Base-by-base conservation (phyloP, 92 coral and sea anemone species). In the Epizoanthus rinbou region DNA sequence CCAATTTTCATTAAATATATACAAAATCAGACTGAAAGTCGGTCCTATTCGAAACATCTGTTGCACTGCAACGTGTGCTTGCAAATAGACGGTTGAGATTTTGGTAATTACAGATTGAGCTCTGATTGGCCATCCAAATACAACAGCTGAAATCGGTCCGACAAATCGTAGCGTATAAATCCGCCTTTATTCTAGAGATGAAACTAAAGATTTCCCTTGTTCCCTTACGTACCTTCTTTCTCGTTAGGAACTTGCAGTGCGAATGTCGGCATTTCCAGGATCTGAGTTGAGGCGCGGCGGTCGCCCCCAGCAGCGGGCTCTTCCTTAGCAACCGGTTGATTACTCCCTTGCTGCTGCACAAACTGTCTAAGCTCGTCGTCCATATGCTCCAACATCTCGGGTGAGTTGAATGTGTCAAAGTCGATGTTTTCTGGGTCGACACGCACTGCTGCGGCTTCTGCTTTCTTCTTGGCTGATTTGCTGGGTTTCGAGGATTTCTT, bases 371-470 rank as follows among this genome's bases (percentile, higher is more conserved):
- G 85, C 41, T 93, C 97, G 19, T 91, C 94, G 70, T 93, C 97
- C 97, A 93, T 93, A 76, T 90, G 93, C 19, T 87, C 82, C 21
- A 93, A 74, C 97, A 93, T 91, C 54, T 93, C 97, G 35, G 97
- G 94, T 4, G 97, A 88, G 94, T 83, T 91, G 72, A 93, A 93
- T 15, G 91, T 84, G 5, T 88, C 90, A 71, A 93, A 88, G 65
- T 93, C 94, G 35, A 93, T 93, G 84, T 91, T 91, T 25, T 93
- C 84, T 4, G 94, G 97, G 59, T 93, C 94, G 4, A 92, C 84
- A 60, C 76, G 57, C 15, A 86, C 67, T 11, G 74, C 50, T 19
- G 28, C 74, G 1, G 31, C 25, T 21, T 91, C 91, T 9, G 62
- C 69, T 64, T 89, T 89, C 78, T 89, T 89, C 83, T 86, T 93